Percentiles rank a stretch among this genome's conserved stretches.
Evolutionary conservation across 2,797 vertebrate species (phyloP).

Genomic region (Chelon auratus): DNA sequence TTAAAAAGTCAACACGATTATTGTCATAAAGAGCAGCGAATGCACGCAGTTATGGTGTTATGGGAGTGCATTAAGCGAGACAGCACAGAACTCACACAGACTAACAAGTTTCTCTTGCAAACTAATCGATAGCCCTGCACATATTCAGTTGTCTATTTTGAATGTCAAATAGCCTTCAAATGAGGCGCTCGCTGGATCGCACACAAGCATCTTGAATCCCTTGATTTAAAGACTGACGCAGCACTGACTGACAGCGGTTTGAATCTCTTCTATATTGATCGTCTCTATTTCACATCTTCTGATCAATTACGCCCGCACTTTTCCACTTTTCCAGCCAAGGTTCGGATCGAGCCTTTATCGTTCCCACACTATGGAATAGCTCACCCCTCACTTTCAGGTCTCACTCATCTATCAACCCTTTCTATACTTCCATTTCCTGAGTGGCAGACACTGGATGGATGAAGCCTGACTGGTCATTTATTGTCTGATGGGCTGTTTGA

Average conservation of each 20-base stretch:
- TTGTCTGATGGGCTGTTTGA: not conserved
- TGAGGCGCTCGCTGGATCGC: not conserved
- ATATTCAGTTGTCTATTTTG: constrained; percentile 22
- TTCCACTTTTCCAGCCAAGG: not conserved
- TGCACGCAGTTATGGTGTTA: constrained; percentile 54
- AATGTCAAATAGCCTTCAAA: constrained; percentile 20
- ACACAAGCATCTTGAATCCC: not conserved
- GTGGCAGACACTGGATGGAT: not conserved
- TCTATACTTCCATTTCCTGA: not conserved
- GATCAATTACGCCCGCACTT: constrained; percentile 9
- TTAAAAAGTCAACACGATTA: constrained; percentile 57
- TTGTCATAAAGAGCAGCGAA: constrained; percentile 52
- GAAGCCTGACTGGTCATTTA: not conserved
- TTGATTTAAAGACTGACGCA: constrained; percentile 11
- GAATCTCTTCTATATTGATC: constrained; percentile 14
- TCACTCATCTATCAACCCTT: not conserved
- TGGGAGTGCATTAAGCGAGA: constrained; percentile 48
- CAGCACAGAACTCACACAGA: constrained; percentile 21
- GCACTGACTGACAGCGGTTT: constrained; percentile 10
- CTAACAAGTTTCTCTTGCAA: constrained; percentile 23
- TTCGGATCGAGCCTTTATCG: constrained; percentile 12
- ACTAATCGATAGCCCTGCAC: constrained; percentile 24
- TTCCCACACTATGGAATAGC: not conserved
- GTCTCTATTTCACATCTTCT: constrained; percentile 11
- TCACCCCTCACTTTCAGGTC: constrained; percentile 1